Conservation (phyloP, 2,113 vertebrate genomes). For the Paraplagusia blochii region DNA sequence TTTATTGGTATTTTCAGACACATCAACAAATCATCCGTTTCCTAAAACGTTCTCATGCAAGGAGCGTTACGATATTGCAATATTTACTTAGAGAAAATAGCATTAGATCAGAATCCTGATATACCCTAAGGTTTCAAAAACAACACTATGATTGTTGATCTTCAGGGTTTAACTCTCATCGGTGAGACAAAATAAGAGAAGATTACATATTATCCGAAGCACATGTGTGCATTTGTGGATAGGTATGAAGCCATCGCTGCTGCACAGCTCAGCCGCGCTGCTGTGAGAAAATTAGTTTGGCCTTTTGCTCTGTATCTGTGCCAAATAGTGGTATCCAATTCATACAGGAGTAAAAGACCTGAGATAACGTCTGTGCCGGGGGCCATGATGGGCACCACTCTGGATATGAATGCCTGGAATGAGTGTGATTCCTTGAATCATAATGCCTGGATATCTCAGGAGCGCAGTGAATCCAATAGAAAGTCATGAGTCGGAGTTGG, state of each 20-base stretch:
- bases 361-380: conserved; percentile 31
- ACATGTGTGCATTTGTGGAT: conserved; percentile 17
- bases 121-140: conserved; percentile 28
- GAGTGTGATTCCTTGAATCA: conserved; percentile 16
- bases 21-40: neutral
- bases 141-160: neutral
- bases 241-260: neutral
- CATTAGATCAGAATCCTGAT: conserved; percentile 27
- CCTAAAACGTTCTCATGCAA: neutral
- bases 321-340: conserved; percentile 34
- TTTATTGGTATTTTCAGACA: neutral
- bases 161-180: conserved; percentile 23
- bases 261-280: conserved; percentile 10
- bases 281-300: conserved; percentile 44
- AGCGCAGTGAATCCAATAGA: neutral
- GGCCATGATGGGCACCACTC: conserved; percentile 12
- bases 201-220: conserved; percentile 19
- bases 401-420: conserved; percentile 2
- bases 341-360: conserved; percentile 24
- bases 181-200: conserved; percentile 24
- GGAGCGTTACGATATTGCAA: neutral
- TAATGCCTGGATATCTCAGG: conserved; percentile 13
- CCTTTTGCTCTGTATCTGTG: conserved; percentile 30
- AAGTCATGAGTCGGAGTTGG: neutral
- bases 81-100: conserved; percentile 5